Conservation (phyloP, 30 jellyfish, hydroid and myxozoan species). For the Aurelia sp. region DNA sequence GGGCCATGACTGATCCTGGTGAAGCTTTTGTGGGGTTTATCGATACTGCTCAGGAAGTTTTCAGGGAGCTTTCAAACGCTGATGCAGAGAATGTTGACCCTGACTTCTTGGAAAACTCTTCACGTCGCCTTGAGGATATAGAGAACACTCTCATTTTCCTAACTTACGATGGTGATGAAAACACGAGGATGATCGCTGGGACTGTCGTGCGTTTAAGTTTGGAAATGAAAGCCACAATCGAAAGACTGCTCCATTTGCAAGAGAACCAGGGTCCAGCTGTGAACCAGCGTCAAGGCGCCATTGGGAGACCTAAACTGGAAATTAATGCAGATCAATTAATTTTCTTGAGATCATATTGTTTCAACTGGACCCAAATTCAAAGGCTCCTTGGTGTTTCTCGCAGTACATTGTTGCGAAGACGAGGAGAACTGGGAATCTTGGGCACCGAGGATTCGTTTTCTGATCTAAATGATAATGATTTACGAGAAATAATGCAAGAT, state of each 20-base stretch:
- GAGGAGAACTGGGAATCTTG: neutral
- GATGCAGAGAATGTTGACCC: neutral
- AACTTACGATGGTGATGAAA: no score
- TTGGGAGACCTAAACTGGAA: neutral
- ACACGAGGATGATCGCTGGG: neutral
- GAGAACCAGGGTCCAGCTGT: neutral
- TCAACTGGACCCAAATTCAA: neutral
- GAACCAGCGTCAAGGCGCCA: neutral
- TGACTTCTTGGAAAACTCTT: neutral
- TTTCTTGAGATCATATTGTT: no score
- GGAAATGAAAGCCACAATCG: neutral
- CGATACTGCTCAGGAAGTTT: neutral
- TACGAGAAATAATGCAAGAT: neutral
- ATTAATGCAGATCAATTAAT: no score
- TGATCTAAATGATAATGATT: neutral
- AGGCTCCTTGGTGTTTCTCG: slow-evolving; percentile 18
- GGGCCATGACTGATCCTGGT: neutral
- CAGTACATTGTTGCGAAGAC: neutral
- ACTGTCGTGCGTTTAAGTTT: neutral
- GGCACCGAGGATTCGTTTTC: no score
- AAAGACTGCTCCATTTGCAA: neutral
- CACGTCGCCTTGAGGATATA: no score
- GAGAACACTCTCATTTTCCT: no score
- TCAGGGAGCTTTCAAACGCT: slow-evolving; percentile 8
- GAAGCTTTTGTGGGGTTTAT: neutral